phyloP scores from a whole-genome alignment of 2,888 invertebrate genomes.

The Monochamus alternatus region DNA sequence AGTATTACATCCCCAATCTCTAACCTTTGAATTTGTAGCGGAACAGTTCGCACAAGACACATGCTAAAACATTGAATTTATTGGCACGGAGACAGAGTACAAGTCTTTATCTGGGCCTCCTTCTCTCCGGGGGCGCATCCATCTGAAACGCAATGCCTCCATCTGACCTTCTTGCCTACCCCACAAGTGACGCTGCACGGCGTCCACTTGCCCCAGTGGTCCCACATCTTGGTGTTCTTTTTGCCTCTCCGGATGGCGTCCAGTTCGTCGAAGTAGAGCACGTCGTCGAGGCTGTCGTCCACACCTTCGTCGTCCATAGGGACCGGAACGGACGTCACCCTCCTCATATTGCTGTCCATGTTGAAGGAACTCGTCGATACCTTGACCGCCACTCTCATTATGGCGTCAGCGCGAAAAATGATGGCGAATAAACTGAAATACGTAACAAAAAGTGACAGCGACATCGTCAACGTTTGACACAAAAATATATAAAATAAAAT shows the following conservation, averaged over 20 bases:
- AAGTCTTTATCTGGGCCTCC: slow-evolving; percentile 73
- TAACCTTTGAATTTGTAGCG: too few species aligned
- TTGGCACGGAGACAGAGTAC: slow-evolving; percentile 68
- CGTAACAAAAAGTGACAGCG: slow-evolving; percentile 12
- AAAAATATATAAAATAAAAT: too few species aligned
- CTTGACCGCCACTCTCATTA: not conserved
- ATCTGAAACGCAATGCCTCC: slow-evolving; percentile 71
- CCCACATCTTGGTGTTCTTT: slow-evolving; percentile 69
- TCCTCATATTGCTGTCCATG: not conserved
- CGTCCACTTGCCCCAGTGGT: slow-evolving; percentile 72
- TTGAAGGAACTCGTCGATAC: not conserved
- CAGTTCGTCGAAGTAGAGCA: slow-evolving; percentile 47
- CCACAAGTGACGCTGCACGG: slow-evolving; percentile 72
- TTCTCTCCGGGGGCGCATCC: slow-evolving; percentile 72
- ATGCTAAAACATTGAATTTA: slow-evolving; percentile 2
- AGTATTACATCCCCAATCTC: too few species aligned
- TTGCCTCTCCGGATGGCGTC: slow-evolving; percentile 40
- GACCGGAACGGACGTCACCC: not conserved
- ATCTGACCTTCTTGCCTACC: slow-evolving; percentile 70
- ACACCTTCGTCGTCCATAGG: not conserved
- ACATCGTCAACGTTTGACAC: slow-evolving; percentile 6
- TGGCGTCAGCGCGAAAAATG: too few species aligned
- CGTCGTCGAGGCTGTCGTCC: slow-evolving; percentile 43
- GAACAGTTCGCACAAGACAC: not conserved
- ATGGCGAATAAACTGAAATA: not conserved